Conservation (phyloP, 1,140 invertebrate species). For the Euura saliciscinereae region DNA sequence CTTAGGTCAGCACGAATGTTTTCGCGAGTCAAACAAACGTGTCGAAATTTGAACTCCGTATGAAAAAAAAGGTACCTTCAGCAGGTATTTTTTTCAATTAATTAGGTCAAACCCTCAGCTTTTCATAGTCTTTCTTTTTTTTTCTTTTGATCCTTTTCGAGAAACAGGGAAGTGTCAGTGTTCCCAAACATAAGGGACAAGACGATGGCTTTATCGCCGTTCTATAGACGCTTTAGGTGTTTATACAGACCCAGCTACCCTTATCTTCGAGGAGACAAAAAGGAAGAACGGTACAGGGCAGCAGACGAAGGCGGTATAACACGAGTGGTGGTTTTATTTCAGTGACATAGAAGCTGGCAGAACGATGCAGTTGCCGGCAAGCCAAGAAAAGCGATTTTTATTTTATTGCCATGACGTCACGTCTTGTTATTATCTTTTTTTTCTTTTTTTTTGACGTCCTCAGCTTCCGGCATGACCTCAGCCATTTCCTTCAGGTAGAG, state of each 20-base stretch:
- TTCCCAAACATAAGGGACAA: no score
- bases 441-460: background rate
- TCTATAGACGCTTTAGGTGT: background rate
- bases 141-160: no score
- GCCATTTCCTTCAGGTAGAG: background rate
- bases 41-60: no score
- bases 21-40: no score
- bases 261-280: background rate
- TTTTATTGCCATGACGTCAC: conserved; percentile 12
- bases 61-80: no score
- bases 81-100: no score
- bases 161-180: no score
- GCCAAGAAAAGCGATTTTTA: conserved; percentile 1
- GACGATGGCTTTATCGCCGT: background rate
- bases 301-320: background rate
- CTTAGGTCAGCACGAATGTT: no score
- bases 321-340: conserved; percentile 10
- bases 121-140: no score
- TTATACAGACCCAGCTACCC: background rate
- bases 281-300: background rate
- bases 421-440: conserved; percentile 10
- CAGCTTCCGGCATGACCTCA: background rate
- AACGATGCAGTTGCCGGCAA: background rate
- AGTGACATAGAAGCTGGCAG: background rate
- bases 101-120: no score